These are phyloP conservation scores for Ennomos erosarius DNA, from an alignment of 2,888 invertebrate genomes.

Conservation along the genomic window DNA sequence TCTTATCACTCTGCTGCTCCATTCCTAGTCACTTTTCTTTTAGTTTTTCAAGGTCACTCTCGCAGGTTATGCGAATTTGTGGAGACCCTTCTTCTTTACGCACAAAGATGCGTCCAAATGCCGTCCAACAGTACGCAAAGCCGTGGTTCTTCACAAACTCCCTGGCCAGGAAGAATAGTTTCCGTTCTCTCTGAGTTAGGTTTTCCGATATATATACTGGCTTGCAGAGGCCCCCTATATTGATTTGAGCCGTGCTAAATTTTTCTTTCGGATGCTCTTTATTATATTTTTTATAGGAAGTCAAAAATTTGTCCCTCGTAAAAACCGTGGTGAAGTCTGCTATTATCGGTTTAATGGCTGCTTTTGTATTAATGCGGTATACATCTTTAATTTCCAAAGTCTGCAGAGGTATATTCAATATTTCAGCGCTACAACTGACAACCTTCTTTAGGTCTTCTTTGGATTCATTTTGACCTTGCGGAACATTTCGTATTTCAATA, in stretches of 20 bases:
- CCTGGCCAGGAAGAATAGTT: not conserved
- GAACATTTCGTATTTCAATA: not conserved
- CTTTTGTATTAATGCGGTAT: not conserved
- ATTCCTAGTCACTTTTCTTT: too few relatives aligned
- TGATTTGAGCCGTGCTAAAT: not conserved
- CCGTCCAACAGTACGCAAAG: too few relatives aligned
- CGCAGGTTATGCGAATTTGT: too few relatives aligned
- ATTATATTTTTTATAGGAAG: not conserved
- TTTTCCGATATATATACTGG: not conserved
- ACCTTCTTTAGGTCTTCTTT: too few relatives aligned
- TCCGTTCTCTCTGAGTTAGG: not conserved
- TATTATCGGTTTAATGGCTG: conserved; percentile 1
- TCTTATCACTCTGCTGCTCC: too few relatives aligned
- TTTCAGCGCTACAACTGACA: too few relatives aligned
- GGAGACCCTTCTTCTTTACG: too few relatives aligned
- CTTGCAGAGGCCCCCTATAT: not conserved
- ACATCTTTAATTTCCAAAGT: not conserved
- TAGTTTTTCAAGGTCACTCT: too few relatives aligned
- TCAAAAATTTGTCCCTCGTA: not conserved
- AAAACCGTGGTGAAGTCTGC: not conserved
- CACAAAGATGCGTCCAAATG: too few relatives aligned
- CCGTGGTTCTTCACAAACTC: not conserved
- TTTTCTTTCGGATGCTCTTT: not conserved
- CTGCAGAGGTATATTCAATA: too few relatives aligned
- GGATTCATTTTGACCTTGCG: not conserved